These are phyloP conservation scores for Crenichthys baileyi DNA, from an alignment of 2,797 vertebrate genomes.

Conservation along the genomic window DNA sequence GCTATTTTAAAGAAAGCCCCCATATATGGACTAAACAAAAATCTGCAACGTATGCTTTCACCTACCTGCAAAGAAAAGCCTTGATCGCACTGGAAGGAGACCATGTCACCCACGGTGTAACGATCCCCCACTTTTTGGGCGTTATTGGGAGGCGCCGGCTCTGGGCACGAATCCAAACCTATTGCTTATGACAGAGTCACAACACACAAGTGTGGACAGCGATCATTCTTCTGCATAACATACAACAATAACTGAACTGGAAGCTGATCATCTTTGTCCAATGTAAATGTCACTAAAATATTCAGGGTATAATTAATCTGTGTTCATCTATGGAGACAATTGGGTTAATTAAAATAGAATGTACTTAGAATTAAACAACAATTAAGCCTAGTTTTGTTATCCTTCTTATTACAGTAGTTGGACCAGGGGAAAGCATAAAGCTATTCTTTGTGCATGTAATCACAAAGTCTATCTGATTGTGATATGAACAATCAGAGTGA, in stretches of 20 bases:
- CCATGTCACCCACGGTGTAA: constrained; percentile 95
- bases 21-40: constrained; percentile 2
- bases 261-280: neutral
- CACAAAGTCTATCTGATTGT: constrained; percentile 58
- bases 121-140: constrained; percentile 91
- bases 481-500: constrained; percentile 72
- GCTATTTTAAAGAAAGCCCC: neutral
- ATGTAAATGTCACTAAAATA: constrained; percentile 1
- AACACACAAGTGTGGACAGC: constrained; percentile 79
- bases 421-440: constrained; percentile 46
- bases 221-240: constrained; percentile 74
- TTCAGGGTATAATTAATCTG: neutral
- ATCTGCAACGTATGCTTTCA: constrained; percentile 12
- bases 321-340: constrained; percentile 17
- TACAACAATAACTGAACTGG: neutral
- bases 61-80: constrained; percentile 89
- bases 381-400: constrained; percentile 23
- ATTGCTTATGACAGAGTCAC: constrained; percentile 91
- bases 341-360: constrained; percentile 35
- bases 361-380: constrained; percentile 47
- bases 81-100: constrained; percentile 95
- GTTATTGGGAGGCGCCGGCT: constrained; percentile 91
- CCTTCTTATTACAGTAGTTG: constrained; percentile 32
- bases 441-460: constrained; percentile 56
- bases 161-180: constrained; percentile 98